These are phyloP conservation scores for Harpalus rufipes DNA, from an alignment of 2,888 invertebrate species.

Conservation along the genomic window DNA sequence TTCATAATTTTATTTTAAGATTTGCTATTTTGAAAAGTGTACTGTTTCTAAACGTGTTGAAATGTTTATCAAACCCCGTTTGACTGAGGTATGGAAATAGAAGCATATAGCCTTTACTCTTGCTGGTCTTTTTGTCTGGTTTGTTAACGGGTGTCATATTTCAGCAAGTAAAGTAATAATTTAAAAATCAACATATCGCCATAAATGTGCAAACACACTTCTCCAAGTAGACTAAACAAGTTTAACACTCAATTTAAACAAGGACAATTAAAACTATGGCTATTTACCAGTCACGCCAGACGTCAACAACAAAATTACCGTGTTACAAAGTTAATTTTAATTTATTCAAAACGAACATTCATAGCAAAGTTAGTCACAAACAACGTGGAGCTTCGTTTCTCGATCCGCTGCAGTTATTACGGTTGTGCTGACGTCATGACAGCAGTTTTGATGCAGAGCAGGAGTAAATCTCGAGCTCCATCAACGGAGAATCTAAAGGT, in stretches of 20 bases:
- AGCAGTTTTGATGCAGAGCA: not conserved
- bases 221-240: constrained; percentile 46
- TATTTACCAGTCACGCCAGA: constrained; percentile 51
- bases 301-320: constrained; percentile 64
- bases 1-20: too few species aligned
- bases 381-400: constrained; percentile 27
- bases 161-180: constrained; percentile 19
- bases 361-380: constrained; percentile 44
- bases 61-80: not conserved
- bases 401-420: constrained; percentile 11
- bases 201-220: constrained; percentile 32
- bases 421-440: not conserved
- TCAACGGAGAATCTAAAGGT: constrained; percentile 24
- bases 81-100: not conserved
- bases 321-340: constrained; percentile 60
- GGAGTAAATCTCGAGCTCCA: too few species aligned
- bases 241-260: constrained; percentile 46
- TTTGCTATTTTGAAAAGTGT: too few species aligned
- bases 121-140: not conserved
- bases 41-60: too few species aligned
- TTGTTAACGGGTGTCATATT: not conserved
- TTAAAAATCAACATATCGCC: constrained; percentile 36
- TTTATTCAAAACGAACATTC: constrained; percentile 63
- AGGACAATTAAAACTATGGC: constrained; percentile 53
- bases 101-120: not conserved